Evolutionary conservation across 2,888 invertebrate genomes (phyloP).

Genomic region (Cantharis lateralis): DNA sequence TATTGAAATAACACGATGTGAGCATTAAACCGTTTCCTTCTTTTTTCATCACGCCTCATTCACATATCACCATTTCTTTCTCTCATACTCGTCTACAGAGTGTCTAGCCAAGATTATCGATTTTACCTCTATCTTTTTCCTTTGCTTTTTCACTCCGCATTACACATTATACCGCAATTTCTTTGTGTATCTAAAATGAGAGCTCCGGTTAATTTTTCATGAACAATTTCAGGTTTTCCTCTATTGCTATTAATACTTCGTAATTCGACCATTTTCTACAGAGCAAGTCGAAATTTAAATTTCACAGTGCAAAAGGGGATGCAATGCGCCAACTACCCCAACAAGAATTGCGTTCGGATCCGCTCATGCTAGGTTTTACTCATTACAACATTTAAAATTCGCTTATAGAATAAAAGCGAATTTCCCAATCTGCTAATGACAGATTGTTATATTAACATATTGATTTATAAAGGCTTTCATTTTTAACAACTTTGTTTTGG

Average conservation of each 20-base stretch:
- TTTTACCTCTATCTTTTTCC: conserved; percentile 51
- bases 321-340: not conserved
- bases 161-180: conserved; percentile 16
- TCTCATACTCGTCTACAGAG: conserved; percentile 43
- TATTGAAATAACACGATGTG: conserved; percentile 4
- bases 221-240: not conserved
- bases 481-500: not conserved
- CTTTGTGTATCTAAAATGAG: not conserved
- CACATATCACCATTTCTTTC: conserved; percentile 16
- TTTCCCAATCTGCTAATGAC: not conserved
- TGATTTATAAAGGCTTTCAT: not conserved
- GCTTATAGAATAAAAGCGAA: not conserved
- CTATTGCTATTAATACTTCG: not conserved
- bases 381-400: not conserved
- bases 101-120: conserved; percentile 59
- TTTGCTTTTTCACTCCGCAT: conserved; percentile 34
- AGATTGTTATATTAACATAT: not conserved
- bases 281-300: not conserved
- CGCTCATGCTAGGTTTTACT: not conserved
- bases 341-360: not conserved
- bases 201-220: not conserved
- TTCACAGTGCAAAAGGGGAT: not conserved
- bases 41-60: not conserved
- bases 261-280: not conserved
- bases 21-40: not conserved